Base-by-base conservation (phyloP, 2,888 invertebrate species). In the Heteropelma amictum region DNA sequence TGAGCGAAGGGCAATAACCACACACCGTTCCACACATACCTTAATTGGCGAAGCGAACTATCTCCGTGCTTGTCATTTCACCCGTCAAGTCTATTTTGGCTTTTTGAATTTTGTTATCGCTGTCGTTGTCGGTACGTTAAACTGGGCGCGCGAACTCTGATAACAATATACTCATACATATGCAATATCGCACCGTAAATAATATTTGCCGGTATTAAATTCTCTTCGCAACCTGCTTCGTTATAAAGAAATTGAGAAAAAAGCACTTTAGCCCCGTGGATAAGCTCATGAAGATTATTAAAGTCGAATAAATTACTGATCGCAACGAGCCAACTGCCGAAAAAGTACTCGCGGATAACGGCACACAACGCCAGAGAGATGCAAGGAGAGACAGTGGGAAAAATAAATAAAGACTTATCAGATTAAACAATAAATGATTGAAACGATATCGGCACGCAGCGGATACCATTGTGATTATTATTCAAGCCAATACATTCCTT, bases 391-490 rank as follows among this genome's bases (percentile, higher is more conserved):
- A 60, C 10, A 28, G 23, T 12, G 17, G 58, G 19, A 35, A 26
- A 58, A 49, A 1, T 10, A 70, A 54, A 70, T 74, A 12, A 40
- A 40, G 51, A 28, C 26, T 74, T 65, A 54, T 77, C 75, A 71
- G 76, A 75, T 79, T 67, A 77, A 70, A 53, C 69, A 75, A 69
- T 77, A 72, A 60, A 70, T 54, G 33, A 70, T 60, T 47, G 21
- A 38, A 70, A 60, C 74, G 6, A n/a, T n/a, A n/a, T n/a, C 30
- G 68, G 60, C 49, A 17, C 26, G 26, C 40, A 45, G 33, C 23
- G 30, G 12, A 72, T 30, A 2, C 1, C 2, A 42, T 23, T 64
- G 14, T 69, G 49, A 65, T 65, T 45, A 74, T 74, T 70, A 60
- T 70, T 54, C 58, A 6, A 21, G 23, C 64, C 54, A 40, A 64